phyloP scores from a whole-genome alignment of 2,888 invertebrate species.

The Platycheirus rosarum region DNA sequence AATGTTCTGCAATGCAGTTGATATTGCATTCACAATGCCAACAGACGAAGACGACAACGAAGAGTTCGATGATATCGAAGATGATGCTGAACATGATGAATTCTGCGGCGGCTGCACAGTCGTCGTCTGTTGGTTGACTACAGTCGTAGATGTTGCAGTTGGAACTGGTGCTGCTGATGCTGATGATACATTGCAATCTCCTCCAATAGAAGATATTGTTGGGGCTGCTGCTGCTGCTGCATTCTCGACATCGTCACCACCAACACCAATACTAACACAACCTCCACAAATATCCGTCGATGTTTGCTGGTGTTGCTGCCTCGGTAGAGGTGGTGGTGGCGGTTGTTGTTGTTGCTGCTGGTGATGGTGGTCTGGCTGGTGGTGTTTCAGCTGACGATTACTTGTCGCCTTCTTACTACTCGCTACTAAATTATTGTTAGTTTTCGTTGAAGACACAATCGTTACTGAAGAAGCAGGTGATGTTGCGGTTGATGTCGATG shows the following conservation, averaged over 20 bases:
- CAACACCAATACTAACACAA: conserved; percentile 69
- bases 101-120: conserved; percentile 77
- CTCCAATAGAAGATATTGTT: conserved; percentile 23
- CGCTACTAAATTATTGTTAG: conserved; percentile 47
- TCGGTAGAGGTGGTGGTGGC: conserved; percentile 66
- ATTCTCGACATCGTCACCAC: conserved; percentile 61
- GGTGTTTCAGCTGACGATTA: conserved; percentile 56
- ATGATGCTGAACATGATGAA: conserved; percentile 77
- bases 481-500: conserved; percentile 74
- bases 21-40: conserved; percentile 80
- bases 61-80: conserved; percentile 80
- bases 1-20: conserved; percentile 80
- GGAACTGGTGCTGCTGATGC: conserved; percentile 77
- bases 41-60: conserved; percentile 80
- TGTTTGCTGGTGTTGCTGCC: conserved; percentile 71
- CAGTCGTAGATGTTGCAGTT: conserved; percentile 74
- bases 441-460: conserved; percentile 49
- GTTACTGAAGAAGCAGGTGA: conserved; percentile 75
- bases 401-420: conserved; percentile 57
- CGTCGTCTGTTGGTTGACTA: conserved; percentile 87
- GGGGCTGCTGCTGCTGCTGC: conserved; percentile 47
- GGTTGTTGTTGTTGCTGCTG: conserved; percentile 61
- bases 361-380: conserved; percentile 47
- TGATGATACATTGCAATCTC: conserved; percentile 74
- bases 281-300: conserved; percentile 66